A percentile compares a stretch with the other conserved stretches of the same genome.
phyloP scores from a whole-genome alignment of 2,113 vertebrate species.

The Macquaria australasica region DNA sequence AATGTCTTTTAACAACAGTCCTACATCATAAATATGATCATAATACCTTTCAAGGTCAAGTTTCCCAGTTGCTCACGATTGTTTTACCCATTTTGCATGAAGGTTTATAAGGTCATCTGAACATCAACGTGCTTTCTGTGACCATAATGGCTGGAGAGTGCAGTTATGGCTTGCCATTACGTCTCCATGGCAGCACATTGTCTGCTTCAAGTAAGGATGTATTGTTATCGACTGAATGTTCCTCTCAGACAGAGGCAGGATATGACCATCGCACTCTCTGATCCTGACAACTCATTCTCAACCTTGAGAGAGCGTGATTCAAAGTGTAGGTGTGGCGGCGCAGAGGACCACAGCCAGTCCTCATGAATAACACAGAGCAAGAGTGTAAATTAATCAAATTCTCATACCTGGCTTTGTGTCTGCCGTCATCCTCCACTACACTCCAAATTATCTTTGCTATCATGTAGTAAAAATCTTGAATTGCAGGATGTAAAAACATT shows the following conservation, averaged over 20 bases:
- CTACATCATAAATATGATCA: background rate
- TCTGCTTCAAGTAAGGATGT: conserved; percentile 10
- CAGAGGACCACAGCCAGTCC: background rate
- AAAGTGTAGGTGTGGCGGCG: conserved; percentile 1
- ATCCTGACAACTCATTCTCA: conserved; percentile 9
- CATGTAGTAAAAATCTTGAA: background rate
- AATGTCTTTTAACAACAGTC: background rate
- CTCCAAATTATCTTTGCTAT: no score
- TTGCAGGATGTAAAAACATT: background rate
- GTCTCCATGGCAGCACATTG: conserved; percentile 21
- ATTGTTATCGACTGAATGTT: conserved; percentile 11
- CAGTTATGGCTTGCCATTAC: background rate
- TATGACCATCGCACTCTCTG: background rate
- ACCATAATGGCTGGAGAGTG: background rate
- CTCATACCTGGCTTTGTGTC: background rate
- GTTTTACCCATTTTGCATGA: background rate
- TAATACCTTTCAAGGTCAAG: background rate
- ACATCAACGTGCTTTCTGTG: conserved; percentile 1
- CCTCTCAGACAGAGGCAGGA: conserved; percentile 16
- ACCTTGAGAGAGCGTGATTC: conserved; percentile 18
- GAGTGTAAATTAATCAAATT: background rate
- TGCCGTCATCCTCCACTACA: background rate
- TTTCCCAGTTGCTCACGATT: background rate
- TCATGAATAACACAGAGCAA: background rate
- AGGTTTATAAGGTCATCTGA: background rate